Conservation (phyloP, 2,888 invertebrate genomes). For the Chironomus tentans region DNA sequence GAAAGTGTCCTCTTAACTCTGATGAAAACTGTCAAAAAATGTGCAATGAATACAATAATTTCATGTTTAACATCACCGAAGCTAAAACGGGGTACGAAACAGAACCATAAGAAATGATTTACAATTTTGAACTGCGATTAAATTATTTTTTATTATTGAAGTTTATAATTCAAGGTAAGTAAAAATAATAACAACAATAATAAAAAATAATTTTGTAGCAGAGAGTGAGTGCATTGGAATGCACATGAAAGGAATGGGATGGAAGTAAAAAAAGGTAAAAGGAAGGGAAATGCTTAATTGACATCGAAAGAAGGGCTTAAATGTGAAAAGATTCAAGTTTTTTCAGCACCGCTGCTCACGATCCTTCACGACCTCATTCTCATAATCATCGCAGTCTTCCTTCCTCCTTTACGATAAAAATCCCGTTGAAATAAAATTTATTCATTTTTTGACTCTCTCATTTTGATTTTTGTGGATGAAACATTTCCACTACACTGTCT, state of each 20-base stretch:
- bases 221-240: background rate
- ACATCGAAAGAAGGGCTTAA: slow-evolving; percentile 6
- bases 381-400: background rate
- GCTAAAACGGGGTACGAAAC: background rate
- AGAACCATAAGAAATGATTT: slow-evolving; percentile 15
- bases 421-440: background rate
- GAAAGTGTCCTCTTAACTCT: no score
- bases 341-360: background rate
- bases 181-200: no score
- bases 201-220: no score
- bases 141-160: no score
- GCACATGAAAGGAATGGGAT: background rate
- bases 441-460: background rate
- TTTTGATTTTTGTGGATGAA: background rate
- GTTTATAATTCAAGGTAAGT: no score
- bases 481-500: background rate
- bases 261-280: background rate
- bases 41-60: slow-evolving; percentile 10
- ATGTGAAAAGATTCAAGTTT: background rate
- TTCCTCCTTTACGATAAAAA: background rate
- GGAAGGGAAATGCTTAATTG: slow-evolving; percentile 18
- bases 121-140: slow-evolving; percentile 23
- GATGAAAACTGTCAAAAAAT: background rate
- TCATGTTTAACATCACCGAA: slow-evolving; percentile 16
- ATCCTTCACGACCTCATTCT: slow-evolving; percentile 20